These are phyloP conservation scores for Chelmon rostratus DNA, from an alignment of 2,797 vertebrate genomes.

Conservation along the genomic window DNA sequence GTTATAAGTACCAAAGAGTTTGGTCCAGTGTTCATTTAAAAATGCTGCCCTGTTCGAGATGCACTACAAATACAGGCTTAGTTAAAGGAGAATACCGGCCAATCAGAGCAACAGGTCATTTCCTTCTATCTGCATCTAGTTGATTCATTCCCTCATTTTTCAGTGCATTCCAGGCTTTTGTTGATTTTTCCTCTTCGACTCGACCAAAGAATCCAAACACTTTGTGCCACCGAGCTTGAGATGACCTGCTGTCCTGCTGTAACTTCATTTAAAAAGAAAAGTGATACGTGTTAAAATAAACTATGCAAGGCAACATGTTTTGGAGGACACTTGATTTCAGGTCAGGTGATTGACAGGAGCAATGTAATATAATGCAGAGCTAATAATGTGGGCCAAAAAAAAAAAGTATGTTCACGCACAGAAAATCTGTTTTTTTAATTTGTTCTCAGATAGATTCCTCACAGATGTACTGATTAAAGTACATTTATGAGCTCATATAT, in stretches of 20 bases:
- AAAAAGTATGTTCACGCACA: not conserved
- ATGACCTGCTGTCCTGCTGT: not conserved
- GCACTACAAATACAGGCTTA: not conserved
- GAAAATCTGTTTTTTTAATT: not conserved
- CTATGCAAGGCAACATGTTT: not conserved
- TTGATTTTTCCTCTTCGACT: not conserved
- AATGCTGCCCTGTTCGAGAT: not conserved
- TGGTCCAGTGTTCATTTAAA: not conserved
- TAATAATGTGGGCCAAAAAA: not conserved
- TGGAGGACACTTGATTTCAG: conserved; percentile 1
- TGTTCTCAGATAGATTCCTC: not conserved
- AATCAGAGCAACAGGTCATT: not conserved
- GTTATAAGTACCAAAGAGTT: too few relatives aligned
- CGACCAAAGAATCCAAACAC: not conserved
- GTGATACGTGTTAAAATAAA: not conserved
- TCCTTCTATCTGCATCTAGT: not conserved
- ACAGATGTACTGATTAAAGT: too few relatives aligned
- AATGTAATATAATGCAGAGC: not conserved
- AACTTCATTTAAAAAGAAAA: too few relatives aligned
- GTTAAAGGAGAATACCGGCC: conserved; percentile 8
- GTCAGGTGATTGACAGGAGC: not conserved
- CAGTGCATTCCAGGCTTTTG: not conserved
- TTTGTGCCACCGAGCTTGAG: not conserved
- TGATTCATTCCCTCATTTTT: not conserved
- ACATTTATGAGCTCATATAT: not conserved